Evolutionary conservation across 2,797 vertebrate species (phyloP), one percentile per base, ranked within the genome.

Genomic region (Syngnathus acus): DNA sequence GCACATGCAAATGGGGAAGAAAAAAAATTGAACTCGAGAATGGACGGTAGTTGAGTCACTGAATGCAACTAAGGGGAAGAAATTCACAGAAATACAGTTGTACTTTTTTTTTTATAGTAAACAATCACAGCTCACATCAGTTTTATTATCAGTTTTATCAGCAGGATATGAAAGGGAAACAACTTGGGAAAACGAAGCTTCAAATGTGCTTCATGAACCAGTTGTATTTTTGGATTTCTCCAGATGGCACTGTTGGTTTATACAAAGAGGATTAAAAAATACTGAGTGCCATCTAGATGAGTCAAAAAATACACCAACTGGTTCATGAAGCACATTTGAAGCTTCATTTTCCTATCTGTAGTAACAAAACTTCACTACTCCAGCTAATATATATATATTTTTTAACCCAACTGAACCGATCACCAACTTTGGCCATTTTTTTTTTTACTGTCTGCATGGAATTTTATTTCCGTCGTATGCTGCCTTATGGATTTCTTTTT

Each of bases 401-500:
- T 70, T 58, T 40, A 66, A 13, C 6, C 26, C 54, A 81, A 82
- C 76, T 84, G 76, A 77, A 82, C 68, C 70, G 75, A 69, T 48
- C 38, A 3, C 62, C 71, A 70, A 62, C 65, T 82, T 82, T 74
- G 72, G 71, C 74, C 73, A 73, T 81, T 66, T 26, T 32, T 32
- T 32, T 32, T 80, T 76, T 75, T 79, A 70, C 64, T 72, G 78
- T 78, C 78, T 83, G 77, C 84, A 78, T 78, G 78, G 74, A 78
- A 47, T 83, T 68, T 68, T 58, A 73, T 75, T 74, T 70, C 76
- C 75, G 73, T 75, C 80, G 70, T 81, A 82, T 66, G 62, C 82
- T 83, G 83, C 85, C 85, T 88, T 90, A 83, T 53, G n/a, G 50
- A 16, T 82, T 83, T 80, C 81, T 82, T 78, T 72, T 73, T n/a